These are phyloP conservation scores for Potamarius usumacintae DNA, from an alignment of 2,113 vertebrate genomes.

Conservation along the genomic window DNA sequence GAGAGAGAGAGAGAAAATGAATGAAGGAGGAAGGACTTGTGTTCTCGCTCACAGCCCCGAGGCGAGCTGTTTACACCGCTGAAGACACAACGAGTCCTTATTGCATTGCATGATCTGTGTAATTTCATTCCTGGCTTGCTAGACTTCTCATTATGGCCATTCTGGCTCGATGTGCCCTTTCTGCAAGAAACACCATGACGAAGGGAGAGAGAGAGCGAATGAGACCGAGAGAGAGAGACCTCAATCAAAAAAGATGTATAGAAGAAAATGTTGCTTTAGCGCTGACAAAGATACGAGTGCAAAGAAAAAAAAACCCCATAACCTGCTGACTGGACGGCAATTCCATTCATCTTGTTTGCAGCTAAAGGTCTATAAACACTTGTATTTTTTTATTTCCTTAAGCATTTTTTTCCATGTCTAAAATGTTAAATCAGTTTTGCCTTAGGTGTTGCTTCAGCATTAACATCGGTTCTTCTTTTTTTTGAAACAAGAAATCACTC, in stretches of 20 bases:
- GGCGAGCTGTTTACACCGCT: constrained; percentile 34
- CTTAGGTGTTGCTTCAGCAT: neutral
- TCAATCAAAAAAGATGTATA: neutral
- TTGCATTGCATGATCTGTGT: constrained; percentile 44
- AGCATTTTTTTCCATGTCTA: neutral
- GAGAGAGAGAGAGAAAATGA: neutral
- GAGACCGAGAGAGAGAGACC: constrained; percentile 1
- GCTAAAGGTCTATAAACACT: neutral
- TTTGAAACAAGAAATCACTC: constrained; percentile 9
- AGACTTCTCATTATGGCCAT: constrained; percentile 40
- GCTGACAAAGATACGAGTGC: neutral
- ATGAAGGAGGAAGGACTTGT: constrained; percentile 7
- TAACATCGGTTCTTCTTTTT: neutral
- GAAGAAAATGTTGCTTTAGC: neutral
- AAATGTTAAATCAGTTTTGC: neutral
- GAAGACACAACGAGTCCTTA: constrained; percentile 43
- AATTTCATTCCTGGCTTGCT: constrained; percentile 53
- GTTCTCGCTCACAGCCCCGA: constrained; percentile 1
- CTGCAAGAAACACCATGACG: neutral
- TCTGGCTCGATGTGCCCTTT: constrained; percentile 8
- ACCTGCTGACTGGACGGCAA: neutral
- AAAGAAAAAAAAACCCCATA: constrained; percentile 6
- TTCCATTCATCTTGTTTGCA: constrained; percentile 7
- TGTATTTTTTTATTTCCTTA: neutral
- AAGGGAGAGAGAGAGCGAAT: neutral